These are phyloP conservation scores for Elephas maximus DNA, from an alignment of 2,113 vertebrate genomes.

Conservation along the genomic window DNA sequence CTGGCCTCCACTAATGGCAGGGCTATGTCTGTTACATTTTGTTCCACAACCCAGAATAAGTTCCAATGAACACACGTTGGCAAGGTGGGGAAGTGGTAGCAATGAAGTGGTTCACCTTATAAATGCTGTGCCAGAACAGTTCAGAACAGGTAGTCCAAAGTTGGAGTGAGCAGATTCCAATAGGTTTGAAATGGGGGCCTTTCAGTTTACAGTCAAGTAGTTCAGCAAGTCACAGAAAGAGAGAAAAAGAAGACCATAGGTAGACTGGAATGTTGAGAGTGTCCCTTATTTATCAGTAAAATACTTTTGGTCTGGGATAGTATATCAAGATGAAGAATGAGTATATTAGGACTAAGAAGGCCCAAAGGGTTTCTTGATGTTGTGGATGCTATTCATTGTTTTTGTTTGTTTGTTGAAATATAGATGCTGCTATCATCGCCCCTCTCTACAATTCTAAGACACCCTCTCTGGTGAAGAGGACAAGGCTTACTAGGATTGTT, in stretches of 20 bases:
- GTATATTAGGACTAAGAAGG: background rate
- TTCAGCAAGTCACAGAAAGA: background rate
- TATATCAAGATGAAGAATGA: background rate
- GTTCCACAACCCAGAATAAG: constrained; percentile 60
- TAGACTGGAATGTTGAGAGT: background rate
- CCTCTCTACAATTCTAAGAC: background rate
- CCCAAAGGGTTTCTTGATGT: background rate
- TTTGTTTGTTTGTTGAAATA: background rate
- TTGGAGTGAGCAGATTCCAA: background rate
- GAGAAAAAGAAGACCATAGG: background rate
- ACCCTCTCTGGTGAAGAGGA: background rate
- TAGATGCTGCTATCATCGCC: background rate
- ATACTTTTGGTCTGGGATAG: background rate
- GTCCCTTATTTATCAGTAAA: background rate
- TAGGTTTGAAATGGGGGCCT: accelerated
- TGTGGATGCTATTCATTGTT: background rate
- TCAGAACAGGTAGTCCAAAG: background rate
- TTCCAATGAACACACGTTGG: constrained; percentile 33
- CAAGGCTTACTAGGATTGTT: background rate
- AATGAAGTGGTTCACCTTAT: background rate
- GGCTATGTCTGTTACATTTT: constrained; percentile 57
- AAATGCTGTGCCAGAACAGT: accelerated
- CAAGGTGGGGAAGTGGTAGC: background rate
- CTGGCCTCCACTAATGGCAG: constrained; percentile 54
- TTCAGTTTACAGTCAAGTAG: background rate